Conservation (phyloP, 2,888 invertebrate genomes). For the Rhaphigaster nebulosa region DNA sequence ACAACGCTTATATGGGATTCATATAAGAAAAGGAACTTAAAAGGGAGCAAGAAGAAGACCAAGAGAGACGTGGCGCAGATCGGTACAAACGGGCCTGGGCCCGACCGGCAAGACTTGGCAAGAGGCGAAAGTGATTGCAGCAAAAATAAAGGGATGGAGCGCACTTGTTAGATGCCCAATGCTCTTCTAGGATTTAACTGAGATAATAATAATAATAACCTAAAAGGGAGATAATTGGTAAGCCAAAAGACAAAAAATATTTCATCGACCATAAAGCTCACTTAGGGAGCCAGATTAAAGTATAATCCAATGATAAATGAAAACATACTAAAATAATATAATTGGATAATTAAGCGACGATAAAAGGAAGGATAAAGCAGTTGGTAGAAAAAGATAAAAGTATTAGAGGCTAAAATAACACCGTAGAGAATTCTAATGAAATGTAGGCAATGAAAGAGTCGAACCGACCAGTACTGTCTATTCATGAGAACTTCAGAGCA, state of each 20-base stretch:
- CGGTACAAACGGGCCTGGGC: too few species aligned
- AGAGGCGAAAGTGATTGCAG: too few species aligned
- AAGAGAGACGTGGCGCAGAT: too few species aligned
- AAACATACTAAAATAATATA: not conserved
- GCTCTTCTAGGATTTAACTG: too few species aligned
- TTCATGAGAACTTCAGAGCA: not conserved
- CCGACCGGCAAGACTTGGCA: too few species aligned
- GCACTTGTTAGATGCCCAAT: too few species aligned
- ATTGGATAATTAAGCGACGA: not conserved
- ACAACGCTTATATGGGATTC: too few species aligned
- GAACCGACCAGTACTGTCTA: not conserved
- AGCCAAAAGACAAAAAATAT: not conserved
- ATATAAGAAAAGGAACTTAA: too few species aligned
- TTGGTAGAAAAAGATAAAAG: slow-evolving; percentile 20
- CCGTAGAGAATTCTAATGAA: not conserved
- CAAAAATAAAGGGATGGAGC: too few species aligned
- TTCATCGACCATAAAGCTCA: not conserved
- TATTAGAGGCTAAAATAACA: not conserved
- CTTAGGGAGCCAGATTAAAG: not conserved
- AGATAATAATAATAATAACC: too few species aligned
- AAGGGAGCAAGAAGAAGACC: too few species aligned
- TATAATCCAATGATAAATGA: not conserved
- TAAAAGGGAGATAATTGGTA: too few species aligned
- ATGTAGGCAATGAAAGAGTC: not conserved
- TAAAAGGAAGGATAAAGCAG: slow-evolving; percentile 6